phyloP scores from a whole-genome alignment of 2,888 invertebrate species.

The Chymomyza amoena region DNA sequence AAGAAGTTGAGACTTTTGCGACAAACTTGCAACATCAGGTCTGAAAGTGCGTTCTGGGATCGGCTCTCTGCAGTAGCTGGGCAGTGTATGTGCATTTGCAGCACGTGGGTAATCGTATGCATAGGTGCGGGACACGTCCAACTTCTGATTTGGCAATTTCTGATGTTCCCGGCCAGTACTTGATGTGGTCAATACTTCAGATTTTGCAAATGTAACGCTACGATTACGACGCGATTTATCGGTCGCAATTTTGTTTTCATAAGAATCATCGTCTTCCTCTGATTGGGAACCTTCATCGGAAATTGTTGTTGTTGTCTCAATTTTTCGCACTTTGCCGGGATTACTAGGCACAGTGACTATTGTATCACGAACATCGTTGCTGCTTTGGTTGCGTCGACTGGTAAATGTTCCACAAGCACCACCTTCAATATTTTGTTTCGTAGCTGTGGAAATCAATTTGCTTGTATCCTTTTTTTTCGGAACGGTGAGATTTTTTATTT shows the following conservation, averaged over 20 bases:
- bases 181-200: slow-evolving; percentile 74
- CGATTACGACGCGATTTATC: slow-evolving; percentile 40
- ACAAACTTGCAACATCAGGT: not conserved
- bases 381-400: not conserved
- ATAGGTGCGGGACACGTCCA: slow-evolving; percentile 42
- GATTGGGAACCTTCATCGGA: slow-evolving; percentile 50
- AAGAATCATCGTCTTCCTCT: slow-evolving; percentile 42
- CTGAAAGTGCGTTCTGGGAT: not conserved
- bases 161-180: slow-evolving; percentile 43
- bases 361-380: slow-evolving; percentile 53
- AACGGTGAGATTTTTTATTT: slow-evolving; percentile 28
- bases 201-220: slow-evolving; percentile 70
- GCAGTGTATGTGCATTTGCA: slow-evolving; percentile 3
- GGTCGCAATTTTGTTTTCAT: not conserved
- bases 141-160: slow-evolving; percentile 26
- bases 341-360: slow-evolving; percentile 42
- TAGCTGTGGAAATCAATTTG: not conserved
- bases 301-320: slow-evolving; percentile 45
- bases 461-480: slow-evolving; percentile 37
- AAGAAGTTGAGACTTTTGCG: slow-evolving; percentile 21
- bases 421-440: too few species aligned
- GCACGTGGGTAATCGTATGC: slow-evolving; percentile 44
- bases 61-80: slow-evolving; percentile 30
- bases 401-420: slow-evolving; percentile 13
- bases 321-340: slow-evolving; percentile 11